These are phyloP conservation scores for Dromiciops gliroides DNA, from an alignment of 2,113 vertebrate genomes.

Conservation along the genomic window DNA sequence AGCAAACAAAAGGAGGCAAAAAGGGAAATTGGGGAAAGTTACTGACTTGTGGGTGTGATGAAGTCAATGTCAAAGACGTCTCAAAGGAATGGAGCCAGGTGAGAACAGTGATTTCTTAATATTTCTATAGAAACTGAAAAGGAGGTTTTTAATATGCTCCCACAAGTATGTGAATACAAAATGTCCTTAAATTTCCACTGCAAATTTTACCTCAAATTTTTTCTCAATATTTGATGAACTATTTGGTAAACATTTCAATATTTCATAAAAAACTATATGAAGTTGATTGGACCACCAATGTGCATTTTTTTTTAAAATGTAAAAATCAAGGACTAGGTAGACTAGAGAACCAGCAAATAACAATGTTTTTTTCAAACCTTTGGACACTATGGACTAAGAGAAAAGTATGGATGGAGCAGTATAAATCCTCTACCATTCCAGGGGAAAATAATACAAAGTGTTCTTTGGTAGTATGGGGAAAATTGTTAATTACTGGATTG, in stretches of 20 bases:
- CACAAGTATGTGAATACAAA: conserved; percentile 51
- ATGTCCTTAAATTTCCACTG: conserved; percentile 43
- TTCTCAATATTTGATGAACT: conserved; percentile 6
- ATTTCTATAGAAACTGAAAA: conserved; percentile 9
- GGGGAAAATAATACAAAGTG: neutral
- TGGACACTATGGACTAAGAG: neutral
- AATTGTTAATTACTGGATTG: neutral
- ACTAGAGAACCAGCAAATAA: conserved; percentile 26
- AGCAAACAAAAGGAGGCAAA: neutral
- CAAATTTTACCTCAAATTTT: conserved; percentile 54
- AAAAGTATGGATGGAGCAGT: neutral
- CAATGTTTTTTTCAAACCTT: conserved; percentile 43
- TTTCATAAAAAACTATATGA: conserved; percentile 31
- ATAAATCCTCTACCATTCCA: neutral
- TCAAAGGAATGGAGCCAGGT: neutral
- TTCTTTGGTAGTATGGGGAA: neutral
- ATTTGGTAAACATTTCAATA: conserved; percentile 8
- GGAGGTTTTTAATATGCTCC: neutral
- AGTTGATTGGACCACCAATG: conserved; percentile 27
- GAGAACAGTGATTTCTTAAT: neutral
- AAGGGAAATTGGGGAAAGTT: neutral
- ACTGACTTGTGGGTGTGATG: neutral
- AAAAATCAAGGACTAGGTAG: conserved; percentile 29
- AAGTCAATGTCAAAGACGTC: neutral
- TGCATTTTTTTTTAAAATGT: conserved; percentile 51